Evolutionary conservation across 2,113 vertebrate species (phyloP).

Genomic region (Bothrops jararaca): DNA sequence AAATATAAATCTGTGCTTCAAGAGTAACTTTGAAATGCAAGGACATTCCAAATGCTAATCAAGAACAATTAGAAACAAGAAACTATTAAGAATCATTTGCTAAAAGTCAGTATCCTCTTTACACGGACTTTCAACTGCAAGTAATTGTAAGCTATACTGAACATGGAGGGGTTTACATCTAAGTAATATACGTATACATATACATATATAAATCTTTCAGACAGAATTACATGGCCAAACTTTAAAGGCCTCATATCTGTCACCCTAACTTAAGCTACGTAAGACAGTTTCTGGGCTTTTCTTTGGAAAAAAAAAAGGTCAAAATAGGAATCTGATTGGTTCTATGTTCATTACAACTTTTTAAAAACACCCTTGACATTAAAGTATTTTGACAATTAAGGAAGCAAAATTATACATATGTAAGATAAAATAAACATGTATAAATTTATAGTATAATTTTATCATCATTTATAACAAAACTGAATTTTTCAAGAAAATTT

Average conservation of each 20-base stretch:
- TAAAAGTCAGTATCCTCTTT: not conserved
- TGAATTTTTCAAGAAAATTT: not conserved
- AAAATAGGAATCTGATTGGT: constrained; percentile 6
- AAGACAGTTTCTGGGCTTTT: not conserved
- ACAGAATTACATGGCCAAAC: not conserved
- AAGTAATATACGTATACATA: no score
- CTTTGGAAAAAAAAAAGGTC: not conserved
- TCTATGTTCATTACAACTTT: not conserved
- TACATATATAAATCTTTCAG: not conserved
- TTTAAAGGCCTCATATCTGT: not conserved
- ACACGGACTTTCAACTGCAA: constrained; percentile 1
- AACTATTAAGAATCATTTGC: not conserved
- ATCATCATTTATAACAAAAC: constrained; percentile 2
- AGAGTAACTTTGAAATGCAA: not conserved
- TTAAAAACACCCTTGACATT: constrained; percentile 39
- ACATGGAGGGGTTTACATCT: not conserved
- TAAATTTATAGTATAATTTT: not conserved
- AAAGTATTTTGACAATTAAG: not conserved
- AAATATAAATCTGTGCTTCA: not conserved
- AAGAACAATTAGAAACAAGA: not conserved
- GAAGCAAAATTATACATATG: not conserved
- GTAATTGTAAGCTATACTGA: not conserved
- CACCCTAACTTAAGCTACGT: rapidly evolving
- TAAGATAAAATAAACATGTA: not conserved
- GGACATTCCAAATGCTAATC: not conserved